Evolutionary conservation across 2,888 invertebrate species (phyloP).

Genomic region (Serripes groenlandicus): DNA sequence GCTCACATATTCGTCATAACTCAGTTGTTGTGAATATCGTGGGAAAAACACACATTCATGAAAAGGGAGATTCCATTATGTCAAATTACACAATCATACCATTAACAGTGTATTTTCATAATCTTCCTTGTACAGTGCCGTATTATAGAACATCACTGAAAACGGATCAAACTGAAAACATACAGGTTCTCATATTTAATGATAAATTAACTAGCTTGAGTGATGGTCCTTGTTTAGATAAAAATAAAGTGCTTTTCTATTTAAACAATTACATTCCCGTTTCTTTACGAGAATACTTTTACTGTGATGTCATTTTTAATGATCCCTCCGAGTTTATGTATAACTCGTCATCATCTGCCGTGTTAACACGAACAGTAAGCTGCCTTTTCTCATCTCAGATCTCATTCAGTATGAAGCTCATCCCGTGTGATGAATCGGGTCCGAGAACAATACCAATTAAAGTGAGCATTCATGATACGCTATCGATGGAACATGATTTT

Average conservation of each 20-base stretch:
- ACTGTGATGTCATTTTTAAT: slow-evolving; percentile 49
- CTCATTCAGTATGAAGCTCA: slow-evolving; percentile 29
- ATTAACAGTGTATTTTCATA: slow-evolving; percentile 72
- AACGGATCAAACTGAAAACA: slow-evolving; percentile 27
- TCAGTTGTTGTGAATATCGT: slow-evolving; percentile 68
- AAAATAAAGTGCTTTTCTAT: slow-evolving; percentile 51
- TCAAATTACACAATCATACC: slow-evolving; percentile 70
- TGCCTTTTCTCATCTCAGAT: slow-evolving; percentile 42
- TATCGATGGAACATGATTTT: slow-evolving; percentile 26
- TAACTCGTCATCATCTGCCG: slow-evolving; percentile 24
- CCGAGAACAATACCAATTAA: slow-evolving; percentile 21
- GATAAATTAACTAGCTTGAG: slow-evolving; percentile 38
- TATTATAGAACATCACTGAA: slow-evolving; percentile 40
- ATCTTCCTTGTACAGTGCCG: slow-evolving; percentile 65
- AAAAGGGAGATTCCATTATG: slow-evolving; percentile 23
- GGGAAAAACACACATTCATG: slow-evolving; percentile 59
- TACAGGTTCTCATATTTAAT: slow-evolving; percentile 51
- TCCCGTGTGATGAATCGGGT: slow-evolving; percentile 18
- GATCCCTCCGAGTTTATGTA: slow-evolving; percentile 27
- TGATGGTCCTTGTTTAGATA: slow-evolving; percentile 59
- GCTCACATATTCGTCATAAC: slow-evolving; percentile 61
- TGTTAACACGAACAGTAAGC: slow-evolving; percentile 31
- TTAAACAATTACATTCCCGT: slow-evolving; percentile 59
- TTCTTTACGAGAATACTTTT: slow-evolving; percentile 41
- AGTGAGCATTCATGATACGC: slow-evolving; percentile 40